phyloP scores from a whole-genome alignment of 2,797 vertebrate genomes.

The Prionace glauca region DNA sequence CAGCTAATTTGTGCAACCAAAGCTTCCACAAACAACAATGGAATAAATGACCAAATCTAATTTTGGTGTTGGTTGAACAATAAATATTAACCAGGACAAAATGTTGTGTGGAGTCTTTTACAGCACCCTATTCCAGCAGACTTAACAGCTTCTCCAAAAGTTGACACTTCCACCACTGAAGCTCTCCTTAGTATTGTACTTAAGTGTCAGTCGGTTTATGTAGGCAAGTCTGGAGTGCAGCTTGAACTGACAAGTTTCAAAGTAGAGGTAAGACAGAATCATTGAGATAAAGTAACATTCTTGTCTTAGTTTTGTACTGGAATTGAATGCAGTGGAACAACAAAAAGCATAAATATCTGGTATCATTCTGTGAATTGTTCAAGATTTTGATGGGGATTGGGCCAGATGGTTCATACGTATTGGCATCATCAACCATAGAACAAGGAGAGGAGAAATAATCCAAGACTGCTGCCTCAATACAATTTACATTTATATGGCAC shows the following conservation, averaged over 20 bases:
- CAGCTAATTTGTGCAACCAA: background rate
- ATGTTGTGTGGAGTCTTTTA: background rate
- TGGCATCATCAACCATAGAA: background rate
- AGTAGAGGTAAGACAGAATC: background rate
- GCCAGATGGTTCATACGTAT: background rate
- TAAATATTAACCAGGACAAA: background rate
- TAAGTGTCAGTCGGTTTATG: background rate
- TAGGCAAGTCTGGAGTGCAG: background rate
- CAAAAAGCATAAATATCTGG: background rate
- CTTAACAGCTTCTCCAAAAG: background rate
- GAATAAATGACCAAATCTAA: background rate
- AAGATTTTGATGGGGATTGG: background rate
- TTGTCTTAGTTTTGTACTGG: background rate
- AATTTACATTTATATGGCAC: too few relatives aligned
- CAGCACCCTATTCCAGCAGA: background rate
- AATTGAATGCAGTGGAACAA: background rate
- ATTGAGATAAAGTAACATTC: too few relatives aligned
- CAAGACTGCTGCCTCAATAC: too few relatives aligned
- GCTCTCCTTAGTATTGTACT: background rate
- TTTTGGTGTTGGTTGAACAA: background rate
- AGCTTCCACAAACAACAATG: background rate
- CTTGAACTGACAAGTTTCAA: background rate
- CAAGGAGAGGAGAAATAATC: too few relatives aligned
- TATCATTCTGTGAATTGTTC: background rate
- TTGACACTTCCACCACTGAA: background rate